Evolutionary conservation across 2,113 vertebrate genomes (phyloP), one percentile per base, ranked within the genome.

Genomic region (Accipiter virgatus): DNA sequence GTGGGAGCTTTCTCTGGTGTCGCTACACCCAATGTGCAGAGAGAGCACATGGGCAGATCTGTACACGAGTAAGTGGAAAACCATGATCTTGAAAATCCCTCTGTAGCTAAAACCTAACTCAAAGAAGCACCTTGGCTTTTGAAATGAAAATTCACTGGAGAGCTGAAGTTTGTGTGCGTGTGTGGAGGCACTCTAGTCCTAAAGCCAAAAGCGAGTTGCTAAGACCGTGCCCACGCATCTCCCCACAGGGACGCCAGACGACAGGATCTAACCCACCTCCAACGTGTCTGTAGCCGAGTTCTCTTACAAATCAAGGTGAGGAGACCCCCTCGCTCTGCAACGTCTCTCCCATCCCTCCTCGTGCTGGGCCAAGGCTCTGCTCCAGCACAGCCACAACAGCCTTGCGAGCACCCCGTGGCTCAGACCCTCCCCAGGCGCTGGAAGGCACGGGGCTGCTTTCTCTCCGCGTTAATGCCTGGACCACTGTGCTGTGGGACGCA

Each of bases 201-300:
- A 31, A 42, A 88, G 38, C 36, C n/a, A 21, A 27, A 56, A 58
- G 22, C 1, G 0, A 25, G 42, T 47, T 40, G 36, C 34, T 86
- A 23, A 47, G 27, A 45, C 29, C 0, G 0, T 72, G 52, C 8
- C 36, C 11, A 3, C 16, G 26, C 10, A 3, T 79, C 53, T 83
- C 16, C 42, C 43, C 7, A 1, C 16, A 47, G 22, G 31, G 73
- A 42, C 0, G 2, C 14, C 42, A 36, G 32, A 23, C 0, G 8
- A 22, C 15, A 32, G 50, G 45, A 23, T 38, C 61, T 17, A 43
- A 32, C 23, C 15, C 31, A 73, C n/a, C 17, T 55, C 21, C 56
- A 70, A 3, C 0, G 1, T 20, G 10, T 18, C 5, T 2, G 32
- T 8, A 70, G 50, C 43, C 7, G 3, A 3, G 32, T 11, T 43